These are phyloP conservation scores for Cassiopea xamachana DNA, from an alignment of 30 jellyfish, hydroid and myxozoan species.

Conservation along the genomic window DNA sequence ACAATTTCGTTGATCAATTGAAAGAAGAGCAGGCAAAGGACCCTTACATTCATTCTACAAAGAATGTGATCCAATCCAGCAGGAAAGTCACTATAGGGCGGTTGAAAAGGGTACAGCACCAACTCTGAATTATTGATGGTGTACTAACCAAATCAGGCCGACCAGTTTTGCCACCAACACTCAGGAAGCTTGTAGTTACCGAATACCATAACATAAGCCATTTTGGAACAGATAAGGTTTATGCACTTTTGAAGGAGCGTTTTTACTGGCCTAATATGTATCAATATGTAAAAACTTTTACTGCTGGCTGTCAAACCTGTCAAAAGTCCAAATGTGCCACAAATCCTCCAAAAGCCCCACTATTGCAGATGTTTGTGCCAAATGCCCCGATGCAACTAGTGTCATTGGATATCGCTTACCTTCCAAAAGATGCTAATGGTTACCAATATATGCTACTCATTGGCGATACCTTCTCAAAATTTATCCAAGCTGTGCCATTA, in stretches of 20 bases:
- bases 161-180: slow-evolving; percentile 39
- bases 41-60: slow-evolving; percentile 7
- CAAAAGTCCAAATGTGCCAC: slow-evolving; percentile 61
- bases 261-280: slow-evolving; percentile 68
- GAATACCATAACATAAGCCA: slow-evolving; percentile 45
- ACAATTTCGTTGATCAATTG: slow-evolving; percentile 22
- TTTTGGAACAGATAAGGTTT: slow-evolving; percentile 51
- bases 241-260: slow-evolving; percentile 52
- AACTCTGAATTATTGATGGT: slow-evolving; percentile 43
- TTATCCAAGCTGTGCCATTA: slow-evolving; percentile 62
- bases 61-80: neutral
- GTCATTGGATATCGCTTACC: slow-evolving; percentile 48
- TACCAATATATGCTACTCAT: slow-evolving; percentile 51
- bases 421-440: slow-evolving; percentile 49
- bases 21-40: slow-evolving; percentile 26
- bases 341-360: slow-evolving; percentile 71
- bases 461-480: slow-evolving; percentile 53
- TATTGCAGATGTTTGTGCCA: slow-evolving; percentile 43
- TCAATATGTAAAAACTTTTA: slow-evolving; percentile 14
- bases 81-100: slow-evolving; percentile 25
- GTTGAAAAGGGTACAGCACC: slow-evolving; percentile 52
- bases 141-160: slow-evolving; percentile 53
- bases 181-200: slow-evolving; percentile 26
- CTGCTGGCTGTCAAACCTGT: slow-evolving; percentile 30
- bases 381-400: slow-evolving; percentile 61